Evolutionary conservation across 2,113 vertebrate species (phyloP).

Genomic region (Puntigrus tetrazona): DNA sequence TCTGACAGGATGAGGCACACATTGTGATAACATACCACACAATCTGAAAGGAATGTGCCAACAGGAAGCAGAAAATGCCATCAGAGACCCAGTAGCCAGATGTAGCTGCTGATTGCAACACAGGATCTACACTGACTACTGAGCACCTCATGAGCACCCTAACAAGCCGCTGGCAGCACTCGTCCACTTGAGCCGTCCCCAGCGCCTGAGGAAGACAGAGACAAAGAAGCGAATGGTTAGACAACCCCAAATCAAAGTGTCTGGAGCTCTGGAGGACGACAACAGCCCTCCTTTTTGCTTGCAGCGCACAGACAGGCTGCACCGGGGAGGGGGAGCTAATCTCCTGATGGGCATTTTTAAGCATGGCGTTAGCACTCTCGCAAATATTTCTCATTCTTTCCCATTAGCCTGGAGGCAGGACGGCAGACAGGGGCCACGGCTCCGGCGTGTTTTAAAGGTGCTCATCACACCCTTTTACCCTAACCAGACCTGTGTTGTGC

Average conservation of each 20-base stretch:
- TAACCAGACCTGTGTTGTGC: background rate
- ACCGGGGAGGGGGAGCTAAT: constrained; percentile 63
- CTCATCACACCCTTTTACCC: constrained; percentile 45
- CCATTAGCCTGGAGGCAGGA: constrained; percentile 66
- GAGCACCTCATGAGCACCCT: constrained; percentile 85
- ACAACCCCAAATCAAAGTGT: constrained; percentile 40
- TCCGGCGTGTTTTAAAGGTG: constrained; percentile 48
- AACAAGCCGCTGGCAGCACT: constrained; percentile 47
- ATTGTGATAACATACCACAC: constrained; percentile 61
- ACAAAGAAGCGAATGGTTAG: constrained; percentile 36
- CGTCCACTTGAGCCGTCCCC: constrained; percentile 57
- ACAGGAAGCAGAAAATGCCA: constrained; percentile 78
- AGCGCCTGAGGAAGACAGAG: constrained; percentile 31
- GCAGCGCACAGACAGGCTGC: constrained; percentile 8
- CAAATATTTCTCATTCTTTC: constrained; percentile 77
- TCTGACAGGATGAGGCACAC: constrained; percentile 67
- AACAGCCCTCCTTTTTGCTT: constrained; percentile 34
- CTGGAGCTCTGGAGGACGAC: background rate
- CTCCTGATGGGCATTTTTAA: constrained; percentile 72
- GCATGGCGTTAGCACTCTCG: constrained; percentile 68
- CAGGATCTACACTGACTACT: constrained; percentile 99
- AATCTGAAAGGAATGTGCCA: constrained; percentile 64
- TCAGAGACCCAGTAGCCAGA: constrained; percentile 99
- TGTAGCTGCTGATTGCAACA: constrained; percentile 98
- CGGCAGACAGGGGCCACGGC: constrained; percentile 41